phyloP scores from a whole-genome alignment of 1,140 invertebrate species.

The Brachionus calyciflorus region DNA sequence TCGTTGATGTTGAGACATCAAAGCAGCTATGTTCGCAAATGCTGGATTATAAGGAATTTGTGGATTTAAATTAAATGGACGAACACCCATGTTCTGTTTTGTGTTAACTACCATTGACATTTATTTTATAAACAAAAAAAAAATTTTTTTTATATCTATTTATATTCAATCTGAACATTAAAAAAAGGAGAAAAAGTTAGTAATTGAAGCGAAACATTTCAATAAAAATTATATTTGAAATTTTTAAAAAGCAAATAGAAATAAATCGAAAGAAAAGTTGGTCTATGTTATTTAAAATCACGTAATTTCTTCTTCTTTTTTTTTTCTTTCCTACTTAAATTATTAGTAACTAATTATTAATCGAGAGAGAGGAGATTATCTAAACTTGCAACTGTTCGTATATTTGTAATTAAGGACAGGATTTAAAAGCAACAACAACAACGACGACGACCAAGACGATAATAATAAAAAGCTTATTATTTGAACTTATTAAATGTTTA shows the following conservation, averaged over 20 bases:
- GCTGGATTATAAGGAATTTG: neutral
- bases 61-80: neutral
- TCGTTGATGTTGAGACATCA: slow-evolving; percentile 12
- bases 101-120: slow-evolving; percentile 37
- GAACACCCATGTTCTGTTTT: slow-evolving; percentile 15
- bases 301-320: slow-evolving; percentile 5
- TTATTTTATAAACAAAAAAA: neutral
- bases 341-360: too few relatives aligned
- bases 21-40: neutral
- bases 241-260: neutral
- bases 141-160: slow-evolving; percentile 1
- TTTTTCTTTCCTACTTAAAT: neutral
- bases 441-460: too few relatives aligned
- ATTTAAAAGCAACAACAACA: too few relatives aligned
- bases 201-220: neutral
- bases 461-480: too few relatives aligned
- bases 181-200: neutral
- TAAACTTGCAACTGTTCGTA: slow-evolving; percentile 29
- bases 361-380: slow-evolving; percentile 14
- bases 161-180: neutral
- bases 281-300: slow-evolving; percentile 29
- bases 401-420: too few relatives aligned
- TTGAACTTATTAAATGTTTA: slow-evolving; percentile 41
- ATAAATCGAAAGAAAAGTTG: neutral
- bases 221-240: neutral